Evolutionary conservation across 2,888 invertebrate species (phyloP), one percentile per base, ranked within the genome.

Genomic region (Macaria liturata): DNA sequence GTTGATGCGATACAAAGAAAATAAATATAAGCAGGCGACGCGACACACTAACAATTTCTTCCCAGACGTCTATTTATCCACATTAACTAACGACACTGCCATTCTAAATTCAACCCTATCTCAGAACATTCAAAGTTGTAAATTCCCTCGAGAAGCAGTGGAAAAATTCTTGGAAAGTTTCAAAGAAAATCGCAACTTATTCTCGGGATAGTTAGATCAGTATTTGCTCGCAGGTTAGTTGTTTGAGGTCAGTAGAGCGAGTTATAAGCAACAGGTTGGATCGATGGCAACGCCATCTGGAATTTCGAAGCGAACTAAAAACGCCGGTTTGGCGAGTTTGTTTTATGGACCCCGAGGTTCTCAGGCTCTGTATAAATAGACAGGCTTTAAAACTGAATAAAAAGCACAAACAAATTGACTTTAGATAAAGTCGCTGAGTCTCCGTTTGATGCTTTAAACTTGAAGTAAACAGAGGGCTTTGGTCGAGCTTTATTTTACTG

Each of bases 211-310:
- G 54, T 60, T 30, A 54, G 53, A 54, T 37, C 9, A 37, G 3
- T 65, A 69, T 75, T 75, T 34, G 59, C 58, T 63, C 62, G 64
- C 30, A 5, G 42, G 3, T 4, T 4, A 54, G 49, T 50, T 64
- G 59, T 75, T 72, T 73, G 74, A 80, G 83, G 83, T 83, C 76
- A 84, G 74, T 83, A 68, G 84, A 79, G 72, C 81, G 79, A 66
- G 60, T 64, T 50, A 46, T 62, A n/a, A 65, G 80, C 82, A 84
- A 84, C 85, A 84, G 79, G 85, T 84, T 70, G 66, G 72, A 83
- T 84, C 70, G 83, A 83, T 80, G 70, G 70, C 59, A 65, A 74
- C 81, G 84, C 78, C 85, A 81, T 79, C 83, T 86, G 80, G 61
- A 58, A 54, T 54, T 58, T 49, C 56, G 50, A 57, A 67, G 57